Evolutionary conservation across 2,888 invertebrate species (phyloP).

Genomic region (Drosophila diplacantha): DNA sequence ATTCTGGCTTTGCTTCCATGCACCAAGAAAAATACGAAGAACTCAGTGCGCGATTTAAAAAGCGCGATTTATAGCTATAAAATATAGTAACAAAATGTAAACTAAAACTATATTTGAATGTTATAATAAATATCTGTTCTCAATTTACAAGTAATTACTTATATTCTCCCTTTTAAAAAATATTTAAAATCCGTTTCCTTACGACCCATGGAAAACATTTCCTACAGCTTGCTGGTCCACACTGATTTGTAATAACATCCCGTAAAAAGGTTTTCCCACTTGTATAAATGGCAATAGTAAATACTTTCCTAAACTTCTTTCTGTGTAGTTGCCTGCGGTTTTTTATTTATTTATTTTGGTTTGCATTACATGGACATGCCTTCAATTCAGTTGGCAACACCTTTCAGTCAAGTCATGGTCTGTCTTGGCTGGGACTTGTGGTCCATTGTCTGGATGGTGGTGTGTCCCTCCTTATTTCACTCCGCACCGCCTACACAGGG

Average conservation of each 20-base stretch:
- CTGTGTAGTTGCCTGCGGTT: slow-evolving; percentile 11
- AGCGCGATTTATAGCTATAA: too few species aligned
- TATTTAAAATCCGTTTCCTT: too few species aligned
- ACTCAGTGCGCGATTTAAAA: too few species aligned
- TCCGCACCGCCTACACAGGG: slow-evolving; percentile 64
- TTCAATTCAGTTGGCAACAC: slow-evolving; percentile 70
- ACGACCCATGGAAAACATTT: too few species aligned
- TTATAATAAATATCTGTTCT: too few species aligned
- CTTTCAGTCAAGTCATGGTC: slow-evolving; percentile 66
- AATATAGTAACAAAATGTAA: too few species aligned
- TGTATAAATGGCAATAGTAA: too few species aligned
- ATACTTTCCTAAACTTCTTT: neutral
- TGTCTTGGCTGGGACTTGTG: slow-evolving; percentile 30
- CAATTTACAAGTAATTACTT: too few species aligned
- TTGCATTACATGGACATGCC: slow-evolving; percentile 45
- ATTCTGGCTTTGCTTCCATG: neutral
- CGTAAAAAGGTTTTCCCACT: too few species aligned
- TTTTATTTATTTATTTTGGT: slow-evolving; percentile 31
- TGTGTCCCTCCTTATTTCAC: slow-evolving; percentile 17
- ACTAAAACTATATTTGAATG: too few species aligned
- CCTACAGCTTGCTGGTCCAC: too few species aligned
- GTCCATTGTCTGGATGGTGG: slow-evolving; percentile 37
- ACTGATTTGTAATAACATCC: neutral
- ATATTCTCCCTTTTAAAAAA: too few species aligned
- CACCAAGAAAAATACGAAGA: neutral